Evolutionary conservation across 2,113 vertebrate species (phyloP).

Genomic region (Gambusia holbrooki): DNA sequence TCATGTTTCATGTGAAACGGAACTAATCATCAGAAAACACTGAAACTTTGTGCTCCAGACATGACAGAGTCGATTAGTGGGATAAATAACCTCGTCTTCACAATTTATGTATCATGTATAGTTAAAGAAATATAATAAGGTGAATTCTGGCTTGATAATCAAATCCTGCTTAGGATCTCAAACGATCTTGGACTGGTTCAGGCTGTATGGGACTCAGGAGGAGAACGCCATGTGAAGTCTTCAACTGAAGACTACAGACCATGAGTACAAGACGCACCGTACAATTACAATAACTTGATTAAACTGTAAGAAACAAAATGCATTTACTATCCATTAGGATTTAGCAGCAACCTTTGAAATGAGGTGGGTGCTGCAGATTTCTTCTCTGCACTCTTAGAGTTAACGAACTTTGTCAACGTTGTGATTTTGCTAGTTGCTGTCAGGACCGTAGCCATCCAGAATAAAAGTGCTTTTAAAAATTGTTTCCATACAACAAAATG

Average conservation of each 20-base stretch:
- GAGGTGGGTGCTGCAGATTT: not conserved
- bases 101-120: too few relatives aligned
- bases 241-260: constrained; percentile 15
- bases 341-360: constrained; percentile 13
- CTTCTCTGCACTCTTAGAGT: not conserved
- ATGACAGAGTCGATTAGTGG: not conserved
- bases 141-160: too few relatives aligned
- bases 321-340: constrained; percentile 1
- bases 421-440: not conserved
- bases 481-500: not conserved
- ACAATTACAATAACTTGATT: constrained; percentile 6
- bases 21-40: not conserved
- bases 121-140: too few relatives aligned
- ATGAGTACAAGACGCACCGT: constrained; percentile 8
- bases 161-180: not conserved
- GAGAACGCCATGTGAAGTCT: constrained; percentile 15
- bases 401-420: not conserved
- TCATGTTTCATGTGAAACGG: not conserved
- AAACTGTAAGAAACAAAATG: constrained; percentile 7
- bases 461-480: constrained; percentile 24
- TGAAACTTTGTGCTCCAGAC: not conserved
- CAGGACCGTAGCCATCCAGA: constrained; percentile 4
- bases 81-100: too few relatives aligned
- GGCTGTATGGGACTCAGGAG: constrained; percentile 27
- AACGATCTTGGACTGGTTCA: not conserved